Evolutionary conservation across 2,797 vertebrate genomes (phyloP), one percentile per base, ranked within the genome.

Genomic region (Spondyliosoma cantharus): DNA sequence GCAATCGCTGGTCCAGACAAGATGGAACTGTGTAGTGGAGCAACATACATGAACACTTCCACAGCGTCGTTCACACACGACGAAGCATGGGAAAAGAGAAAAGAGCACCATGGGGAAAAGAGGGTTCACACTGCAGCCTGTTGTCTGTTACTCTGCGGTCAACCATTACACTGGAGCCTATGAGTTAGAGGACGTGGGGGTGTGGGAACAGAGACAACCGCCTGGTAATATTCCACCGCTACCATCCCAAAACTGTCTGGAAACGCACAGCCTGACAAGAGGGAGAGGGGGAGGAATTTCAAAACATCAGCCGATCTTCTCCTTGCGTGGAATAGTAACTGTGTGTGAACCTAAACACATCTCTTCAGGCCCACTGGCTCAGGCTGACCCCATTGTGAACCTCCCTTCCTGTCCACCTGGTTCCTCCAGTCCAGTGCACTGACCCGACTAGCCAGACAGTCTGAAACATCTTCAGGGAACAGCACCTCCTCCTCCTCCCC

Each of bases 381-480:
- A 63, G 48, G 48, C 50, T 83, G 88, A 91, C 87, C 49, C 73
- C 49, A 0, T 43, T 68, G 43, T 86, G 74, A 91, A 79, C 76
- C 78, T 69, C 70, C 29, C 85, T 88, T 91, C 90, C 89, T 72
- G 73, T 89, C 81, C 88, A 87, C 88, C 84, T 89, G 87, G 83
- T 83, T 88, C 80, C 81, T 81, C 69, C 66, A 72, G 86, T 79
- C 84, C 71, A 81, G 80, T 63, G 74, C 79, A 49, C 72, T 81
- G 75, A 90, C 87, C 86, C 87, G 54, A 73, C 75, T 81, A 16
- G 64, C 86, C 88, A 90, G 90, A 91, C 89, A 86, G 88, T 85
- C 90, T 74, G 91, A 92, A 84, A 90, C 90, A 86, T 94, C 90
- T 91, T 90, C 74, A 75, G 87, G 89, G 89, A 93, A 79, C 84